Base-by-base conservation (phyloP, 2,113 vertebrate genomes). In the Collichthys lucidus region DNA sequence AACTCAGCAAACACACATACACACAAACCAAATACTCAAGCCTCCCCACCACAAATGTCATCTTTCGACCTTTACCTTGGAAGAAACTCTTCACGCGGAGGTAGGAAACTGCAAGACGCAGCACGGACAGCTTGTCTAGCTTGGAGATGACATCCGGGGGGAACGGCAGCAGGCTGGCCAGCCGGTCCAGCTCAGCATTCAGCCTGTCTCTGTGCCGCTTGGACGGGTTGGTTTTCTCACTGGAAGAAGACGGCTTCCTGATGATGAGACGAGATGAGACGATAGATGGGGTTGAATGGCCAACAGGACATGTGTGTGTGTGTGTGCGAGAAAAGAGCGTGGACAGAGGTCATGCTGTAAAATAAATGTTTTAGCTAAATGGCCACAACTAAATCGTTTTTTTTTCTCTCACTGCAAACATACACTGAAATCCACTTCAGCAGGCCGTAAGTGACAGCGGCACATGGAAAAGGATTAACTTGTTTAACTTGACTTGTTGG, bases 21-120 rank as follows among this genome's bases (percentile, higher is more conserved):
- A 72, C 17, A 71, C 49, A 57, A 5, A 74, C 20, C 46, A 44
- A 2, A 42, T 3, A 29, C 12, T 49, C 8, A 5, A 10, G n/a
- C 14, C 5, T 19, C n/a, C 63, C 61, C 55, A 11, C 47, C 17
- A 11, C 8, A 29, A 84, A 74, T 29, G 11, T 17, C 10, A 31
- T 19, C 19, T 61, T n/a, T 64, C 12, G 4, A 60, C 63, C 35
- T 89, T 90, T 95, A 97, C 98, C 97, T 96, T 97, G 96, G 92
- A 99, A 99, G 96, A 98, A 99, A 89, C 97, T 98, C 93, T 97
- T 99, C 92, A 99, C 97, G 20, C 97, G 94, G 69, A 99, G 96
- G 94, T 98, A 99, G 91, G 98, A 97, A 77, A 99, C 98, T 0
- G 98, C 98, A 1, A 99, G 98, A 11, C 98, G 97, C 86, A 99